Evolutionary conservation across 1,140 invertebrate species (phyloP), one percentile per base, ranked within the genome.

Genomic region (Pinna nobilis): DNA sequence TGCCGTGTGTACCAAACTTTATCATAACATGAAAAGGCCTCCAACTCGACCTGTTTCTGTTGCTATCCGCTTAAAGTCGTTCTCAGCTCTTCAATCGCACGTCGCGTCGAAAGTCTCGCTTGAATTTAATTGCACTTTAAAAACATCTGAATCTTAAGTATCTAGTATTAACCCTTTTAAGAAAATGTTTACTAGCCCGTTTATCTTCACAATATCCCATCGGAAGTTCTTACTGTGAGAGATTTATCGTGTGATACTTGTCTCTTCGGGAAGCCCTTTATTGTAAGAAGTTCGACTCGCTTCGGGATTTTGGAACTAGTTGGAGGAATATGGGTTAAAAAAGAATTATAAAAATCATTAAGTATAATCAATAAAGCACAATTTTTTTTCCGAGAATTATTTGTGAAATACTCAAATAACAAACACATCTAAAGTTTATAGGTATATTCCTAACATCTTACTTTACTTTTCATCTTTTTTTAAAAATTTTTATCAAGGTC

Each of bases 1-100:
- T 61, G 65, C 50, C 49, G 65, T 41, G 51, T 74, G 47, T 44
- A 67, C 63, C 47, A 68, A 41, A 53, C 69, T 74, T 60, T 67
- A 35, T 50, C 64, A 18, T 4, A 23, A 44, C 32, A 50, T 67
- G 49, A 37, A 60, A 65, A 73, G 41, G 65, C 39, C 41, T 25
- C 33, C 49, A 32, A 41, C 35, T 23, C 35, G 20, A 59, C 33
- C 66, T 69, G 49, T 23, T 53, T 69, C 50, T 28, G 66, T 69
- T 69, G 66, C 66, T 55, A 69, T 55, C 66, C 51, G 33, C 23
- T 44, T 44, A 13, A 57, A 28, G 47, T 57, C 37, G 59, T 57
- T 32, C 39, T 39, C 11, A 23, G 30, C 30, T 57, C 39, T 23
- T 59, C 33, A 20, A 69, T 57, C 51, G 35, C 51, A 28, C 55